These are phyloP conservation scores for Chironomus tepperi DNA, from an alignment of 1,140 invertebrate species.

Conservation along the genomic window DNA sequence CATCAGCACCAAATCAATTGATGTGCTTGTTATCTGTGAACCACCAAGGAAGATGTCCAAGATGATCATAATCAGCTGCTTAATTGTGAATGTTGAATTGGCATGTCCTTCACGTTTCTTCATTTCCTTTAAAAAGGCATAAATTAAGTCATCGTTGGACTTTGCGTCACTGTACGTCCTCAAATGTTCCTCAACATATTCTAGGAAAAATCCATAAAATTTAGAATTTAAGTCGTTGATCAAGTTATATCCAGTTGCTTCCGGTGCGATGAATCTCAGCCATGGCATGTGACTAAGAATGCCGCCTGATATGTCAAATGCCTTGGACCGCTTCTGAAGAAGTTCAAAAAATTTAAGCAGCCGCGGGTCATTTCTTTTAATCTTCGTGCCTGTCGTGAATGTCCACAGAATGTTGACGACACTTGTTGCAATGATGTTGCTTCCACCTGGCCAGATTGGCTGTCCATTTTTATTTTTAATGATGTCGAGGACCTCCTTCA, in stretches of 20 bases:
- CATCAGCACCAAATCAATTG: constrained; percentile 61
- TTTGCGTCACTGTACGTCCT: constrained; percentile 41
- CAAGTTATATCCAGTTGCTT: constrained; percentile 56
- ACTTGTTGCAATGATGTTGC: constrained; percentile 44
- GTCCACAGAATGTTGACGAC: constrained; percentile 70
- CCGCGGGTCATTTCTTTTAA: constrained; percentile 43
- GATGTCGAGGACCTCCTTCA: constrained; percentile 42
- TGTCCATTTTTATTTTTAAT: constrained; percentile 39
- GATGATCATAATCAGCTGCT: constrained; percentile 58
- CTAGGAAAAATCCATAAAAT: constrained; percentile 48
- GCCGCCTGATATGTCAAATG: constrained; percentile 63
- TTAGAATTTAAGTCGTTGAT: constrained; percentile 53
- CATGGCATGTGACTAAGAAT: constrained; percentile 57
- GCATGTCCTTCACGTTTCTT: constrained; percentile 38
- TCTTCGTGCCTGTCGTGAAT: constrained; percentile 52
- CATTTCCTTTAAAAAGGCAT: constrained; percentile 65
- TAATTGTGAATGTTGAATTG: constrained; percentile 50
- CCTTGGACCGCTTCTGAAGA: constrained; percentile 51
- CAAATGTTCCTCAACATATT: constrained; percentile 53
- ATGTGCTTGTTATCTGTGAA: constrained; percentile 59
- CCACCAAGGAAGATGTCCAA: constrained; percentile 65
- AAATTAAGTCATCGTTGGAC: constrained; percentile 59
- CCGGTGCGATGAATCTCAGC: constrained; percentile 56
- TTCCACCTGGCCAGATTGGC: constrained; percentile 33
- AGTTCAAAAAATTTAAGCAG: constrained; percentile 51